Evolutionary conservation across 2,888 invertebrate species (phyloP), one percentile per base, ranked within the genome.

Genomic region (Nebria salina): DNA sequence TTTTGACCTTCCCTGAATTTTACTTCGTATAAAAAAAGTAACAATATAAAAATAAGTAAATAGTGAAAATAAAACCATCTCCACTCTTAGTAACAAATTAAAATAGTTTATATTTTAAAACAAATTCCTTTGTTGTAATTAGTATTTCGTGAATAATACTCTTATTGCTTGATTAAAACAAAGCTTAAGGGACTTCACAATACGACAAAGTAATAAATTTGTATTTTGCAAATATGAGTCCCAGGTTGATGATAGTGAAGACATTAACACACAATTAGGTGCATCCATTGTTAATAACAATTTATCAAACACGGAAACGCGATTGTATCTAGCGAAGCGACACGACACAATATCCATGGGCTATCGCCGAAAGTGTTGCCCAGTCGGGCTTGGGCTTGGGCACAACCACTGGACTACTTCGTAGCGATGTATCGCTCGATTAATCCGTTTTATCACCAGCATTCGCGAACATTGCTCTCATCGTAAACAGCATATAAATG

Each of bases 391-490:
- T 11, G 8, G 54, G 13, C 54, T 13, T 11, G 54, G 54, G 7
- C 13, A 8, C 54, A 13, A 13, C 54, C 54, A 13, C 54, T 13
- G 13, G 13, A 54, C 54, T 54, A 54, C 54, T 54, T 54, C 54
- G 54, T 54, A 54, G 54, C 54, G 54, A 54, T 54, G 54, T 54
- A 54, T 54, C 54, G 54, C 54, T 54, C 54, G 54, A 54, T 54
- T 54, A 54, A 54, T 54, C 54, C 54, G 8, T 54, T 54, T 54
- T 54, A 54, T 54, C 54, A 13, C 54, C 11, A 54, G 54, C 54
- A 54, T 54, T 54, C 8, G 13, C 54, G 54, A 6, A 8, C 54
- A 54, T 54, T 54, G 54, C 54, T 11, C 54, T 54, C 34, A 2
- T 34, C 54, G 54, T 54, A 54, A 54, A 54, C 13, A 54, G 13